Conservation (phyloP, 1,140 invertebrate species). For the Bemisia tabaci region DNA sequence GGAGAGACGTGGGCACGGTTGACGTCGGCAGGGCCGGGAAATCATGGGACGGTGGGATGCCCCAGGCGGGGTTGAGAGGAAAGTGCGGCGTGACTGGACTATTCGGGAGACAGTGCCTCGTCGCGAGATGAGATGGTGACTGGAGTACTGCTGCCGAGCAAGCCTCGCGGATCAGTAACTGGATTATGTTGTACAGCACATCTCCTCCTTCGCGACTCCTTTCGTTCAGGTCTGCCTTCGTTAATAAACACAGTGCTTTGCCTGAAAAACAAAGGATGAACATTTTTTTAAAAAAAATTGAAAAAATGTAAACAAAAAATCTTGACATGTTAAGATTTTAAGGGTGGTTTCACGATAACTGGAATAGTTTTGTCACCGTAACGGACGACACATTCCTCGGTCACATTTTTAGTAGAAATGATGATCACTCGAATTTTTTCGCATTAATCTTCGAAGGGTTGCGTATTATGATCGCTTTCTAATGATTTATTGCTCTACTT, state of each 20-base stretch:
- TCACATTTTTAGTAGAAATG: too few relatives aligned
- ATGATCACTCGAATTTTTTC: too few relatives aligned
- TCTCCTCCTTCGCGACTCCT: constrained; percentile 83
- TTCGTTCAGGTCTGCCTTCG: constrained; percentile 76
- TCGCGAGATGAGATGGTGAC: constrained; percentile 64
- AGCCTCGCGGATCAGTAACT: constrained; percentile 69
- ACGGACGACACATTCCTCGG: too few relatives aligned
- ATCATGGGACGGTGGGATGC: constrained; percentile 49
- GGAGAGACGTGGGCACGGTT: constrained; percentile 39
- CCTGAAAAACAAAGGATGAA: too few relatives aligned
- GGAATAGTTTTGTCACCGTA: too few relatives aligned
- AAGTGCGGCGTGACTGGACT: constrained; percentile 73
- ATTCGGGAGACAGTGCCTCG: constrained; percentile 63
- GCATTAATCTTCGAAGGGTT: too few relatives aligned
- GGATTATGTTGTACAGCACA: constrained; percentile 82
- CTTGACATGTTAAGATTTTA: too few relatives aligned
- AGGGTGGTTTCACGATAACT: too few relatives aligned
- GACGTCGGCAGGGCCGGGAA: constrained; percentile 31
- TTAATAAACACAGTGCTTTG: constrained; percentile 79
- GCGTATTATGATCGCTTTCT: too few relatives aligned
- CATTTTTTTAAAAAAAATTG: too few relatives aligned
- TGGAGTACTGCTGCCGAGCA: constrained; percentile 41
- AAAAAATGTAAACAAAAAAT: too few relatives aligned
- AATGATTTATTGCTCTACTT: too few relatives aligned
- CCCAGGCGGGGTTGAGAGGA: constrained; percentile 35